Percentiles rank a stretch among this genome's conserved stretches.
These are phyloP conservation scores for Euthynnus affinis DNA, from an alignment of 2,797 vertebrate genomes.

Conservation along the genomic window DNA sequence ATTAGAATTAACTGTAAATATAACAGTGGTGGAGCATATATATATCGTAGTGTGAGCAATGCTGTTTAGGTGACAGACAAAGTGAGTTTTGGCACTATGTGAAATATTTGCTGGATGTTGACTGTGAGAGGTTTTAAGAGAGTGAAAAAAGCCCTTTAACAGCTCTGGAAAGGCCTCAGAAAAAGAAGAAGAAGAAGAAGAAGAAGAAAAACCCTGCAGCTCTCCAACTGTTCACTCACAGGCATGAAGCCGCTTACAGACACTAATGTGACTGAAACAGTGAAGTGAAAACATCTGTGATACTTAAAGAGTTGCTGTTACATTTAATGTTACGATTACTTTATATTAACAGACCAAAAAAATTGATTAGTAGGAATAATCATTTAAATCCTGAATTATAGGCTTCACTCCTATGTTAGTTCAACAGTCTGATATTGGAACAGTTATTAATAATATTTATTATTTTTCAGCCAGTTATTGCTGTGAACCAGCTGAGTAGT, in stretches of 20 bases:
- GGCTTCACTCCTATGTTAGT: not conserved
- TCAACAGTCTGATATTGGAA: not conserved
- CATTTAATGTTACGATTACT: no score
- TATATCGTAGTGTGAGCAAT: not conserved
- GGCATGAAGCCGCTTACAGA: not conserved
- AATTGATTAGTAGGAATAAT: not conserved
- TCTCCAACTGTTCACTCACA: not conserved
- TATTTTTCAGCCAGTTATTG: accelerated
- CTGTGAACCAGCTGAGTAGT: not conserved
- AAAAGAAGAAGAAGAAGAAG: no score
- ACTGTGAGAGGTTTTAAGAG: conserved; percentile 75
- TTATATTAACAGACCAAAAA: not conserved
- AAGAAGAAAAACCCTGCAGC: not conserved
- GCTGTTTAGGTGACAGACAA: conserved; percentile 45
- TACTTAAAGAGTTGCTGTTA: no score
- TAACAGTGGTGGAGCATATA: not conserved
- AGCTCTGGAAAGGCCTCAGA: conserved; percentile 14
- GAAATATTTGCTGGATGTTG: conserved; percentile 78
- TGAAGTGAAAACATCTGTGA: not conserved
- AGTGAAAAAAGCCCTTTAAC: conserved; percentile 52
- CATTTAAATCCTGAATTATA: not conserved
- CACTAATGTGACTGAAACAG: not conserved
- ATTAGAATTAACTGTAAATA: not conserved
- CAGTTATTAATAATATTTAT: not conserved
- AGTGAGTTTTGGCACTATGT: conserved; percentile 76